Evolutionary conservation across 2,888 invertebrate species (phyloP), one percentile per base, ranked within the genome.

Genomic region (Desoria tigrina): DNA sequence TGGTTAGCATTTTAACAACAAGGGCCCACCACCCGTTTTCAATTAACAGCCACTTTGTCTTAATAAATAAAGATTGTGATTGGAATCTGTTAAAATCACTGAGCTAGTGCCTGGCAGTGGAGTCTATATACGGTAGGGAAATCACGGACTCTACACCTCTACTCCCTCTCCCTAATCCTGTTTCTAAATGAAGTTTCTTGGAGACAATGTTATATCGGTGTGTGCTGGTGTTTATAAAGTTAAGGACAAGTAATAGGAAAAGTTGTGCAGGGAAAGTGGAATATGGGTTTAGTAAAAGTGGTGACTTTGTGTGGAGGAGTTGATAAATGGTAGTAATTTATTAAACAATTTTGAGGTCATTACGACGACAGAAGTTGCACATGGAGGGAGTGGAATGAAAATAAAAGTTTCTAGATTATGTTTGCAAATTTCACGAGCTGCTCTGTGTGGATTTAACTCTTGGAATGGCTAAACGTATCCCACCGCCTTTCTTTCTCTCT

Each of bases 291-390:
- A 55, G 55, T 55, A 27, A 55, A 55, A 55, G 55, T 55, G 55
- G 55, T 55, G 55, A 55, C 55, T 55, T 55, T 55, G 55, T 55
- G 55, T 55, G 55, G 55, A 55, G 37, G 32, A 55, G 32, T 55
- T 55, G 55, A 55, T 55, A 55, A 55, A 55, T 55, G 55, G 55
- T 27, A 55, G 55, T 55, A 55, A 55, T 55, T 55, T 55, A 55
- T 55, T 55, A 55, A 55, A 55, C 55, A 55, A 55, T 55, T 55
- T 55, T 55, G 51, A 55, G 55, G 32, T 55, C 55, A 55, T 55
- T 55, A 55, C 55, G 55, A 55, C 55, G 55, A 55, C 28, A 55
- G 55, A 55, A 55, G 55, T 55, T 55, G 27, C 55, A 32, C 45
- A 45, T 45, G 45, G n/a, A 18, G 23, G 53, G 53, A 27, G 4